Percentiles rank a stretch among this genome's conserved stretches.
phyloP scores from a whole-genome alignment of 2,797 vertebrate genomes.

The Oceanodroma leucorhoa region DNA sequence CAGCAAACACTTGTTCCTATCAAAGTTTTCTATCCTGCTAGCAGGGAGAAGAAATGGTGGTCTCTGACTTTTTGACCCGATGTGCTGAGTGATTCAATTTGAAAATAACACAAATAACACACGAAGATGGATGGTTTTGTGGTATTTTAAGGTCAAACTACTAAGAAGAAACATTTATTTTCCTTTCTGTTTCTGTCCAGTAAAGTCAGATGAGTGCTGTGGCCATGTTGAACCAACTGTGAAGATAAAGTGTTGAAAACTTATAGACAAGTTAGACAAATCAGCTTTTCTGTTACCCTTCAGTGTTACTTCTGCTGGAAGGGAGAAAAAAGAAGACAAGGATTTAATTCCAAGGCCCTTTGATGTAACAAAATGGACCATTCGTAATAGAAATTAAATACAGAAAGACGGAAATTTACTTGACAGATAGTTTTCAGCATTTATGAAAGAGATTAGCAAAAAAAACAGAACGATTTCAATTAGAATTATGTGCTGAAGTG shows the following conservation, averaged over 20 bases:
- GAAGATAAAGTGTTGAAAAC: slow-evolving; percentile 58
- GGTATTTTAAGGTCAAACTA: slow-evolving; percentile 58
- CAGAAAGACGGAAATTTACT: slow-evolving; percentile 1
- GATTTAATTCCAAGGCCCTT: neutral
- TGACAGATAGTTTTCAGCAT: neutral
- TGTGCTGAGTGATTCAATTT: slow-evolving; percentile 58
- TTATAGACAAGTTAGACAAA: slow-evolving; percentile 40
- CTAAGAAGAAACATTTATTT: slow-evolving; percentile 46
- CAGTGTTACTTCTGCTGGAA: neutral
- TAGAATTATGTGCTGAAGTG: slow-evolving; percentile 28
- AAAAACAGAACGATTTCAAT: neutral
- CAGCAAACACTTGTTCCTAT: slow-evolving; percentile 14
- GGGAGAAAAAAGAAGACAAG: neutral
- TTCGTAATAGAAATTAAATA: slow-evolving; percentile 21
- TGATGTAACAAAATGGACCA: neutral
- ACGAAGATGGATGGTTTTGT: slow-evolving; percentile 48
- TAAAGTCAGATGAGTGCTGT: neutral
- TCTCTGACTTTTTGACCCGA: slow-evolving; percentile 57
- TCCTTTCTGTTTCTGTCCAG: neutral
- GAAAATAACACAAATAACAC: slow-evolving; percentile 59
- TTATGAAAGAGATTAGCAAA: slow-evolving; percentile 16
- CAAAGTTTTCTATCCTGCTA: slow-evolving; percentile 18
- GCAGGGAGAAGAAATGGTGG: slow-evolving; percentile 31
- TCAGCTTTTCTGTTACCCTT: slow-evolving; percentile 22
- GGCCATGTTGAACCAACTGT: slow-evolving; percentile 35